These are phyloP conservation scores for Drosophila suzukii DNA, from an alignment of 1,140 invertebrate genomes.

Conservation along the genomic window DNA sequence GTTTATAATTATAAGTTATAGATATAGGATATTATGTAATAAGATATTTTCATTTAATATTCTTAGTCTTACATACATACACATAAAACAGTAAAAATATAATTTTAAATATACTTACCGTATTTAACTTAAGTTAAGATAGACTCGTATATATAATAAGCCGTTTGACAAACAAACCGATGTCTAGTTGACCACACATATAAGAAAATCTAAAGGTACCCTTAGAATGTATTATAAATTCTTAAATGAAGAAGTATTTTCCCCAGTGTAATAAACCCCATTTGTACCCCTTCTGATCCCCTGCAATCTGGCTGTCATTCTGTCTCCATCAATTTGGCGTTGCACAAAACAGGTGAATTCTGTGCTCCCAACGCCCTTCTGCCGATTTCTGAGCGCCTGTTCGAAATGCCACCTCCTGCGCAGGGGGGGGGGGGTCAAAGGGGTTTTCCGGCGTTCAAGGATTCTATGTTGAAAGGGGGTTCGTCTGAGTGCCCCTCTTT, in stretches of 20 bases:
- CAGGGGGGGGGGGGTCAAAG: neutral
- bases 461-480: neutral
- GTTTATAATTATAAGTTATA: no score
- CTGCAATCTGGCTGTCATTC: constrained; percentile 18
- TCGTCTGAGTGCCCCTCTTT: constrained; percentile 39
- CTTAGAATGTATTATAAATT: no score
- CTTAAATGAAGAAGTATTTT: neutral
- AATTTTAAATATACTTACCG: no score
- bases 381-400: constrained; percentile 48
- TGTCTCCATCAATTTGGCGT: constrained; percentile 22
- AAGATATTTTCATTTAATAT: no score
- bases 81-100: no score
- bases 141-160: no score
- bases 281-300: neutral
- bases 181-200: no score
- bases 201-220: no score
- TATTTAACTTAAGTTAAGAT: no score
- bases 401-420: constrained; percentile 39
- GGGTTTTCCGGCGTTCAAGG: neutral
- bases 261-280: constrained; percentile 12
- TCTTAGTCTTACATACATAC: no score
- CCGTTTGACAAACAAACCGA: no score
- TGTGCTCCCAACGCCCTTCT: constrained; percentile 19
- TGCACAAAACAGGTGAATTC: constrained; percentile 23
- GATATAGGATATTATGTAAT: no score